Base-by-base conservation (phyloP, 2,888 invertebrate genomes). In the Drosophila pseudotalamancana region DNA sequence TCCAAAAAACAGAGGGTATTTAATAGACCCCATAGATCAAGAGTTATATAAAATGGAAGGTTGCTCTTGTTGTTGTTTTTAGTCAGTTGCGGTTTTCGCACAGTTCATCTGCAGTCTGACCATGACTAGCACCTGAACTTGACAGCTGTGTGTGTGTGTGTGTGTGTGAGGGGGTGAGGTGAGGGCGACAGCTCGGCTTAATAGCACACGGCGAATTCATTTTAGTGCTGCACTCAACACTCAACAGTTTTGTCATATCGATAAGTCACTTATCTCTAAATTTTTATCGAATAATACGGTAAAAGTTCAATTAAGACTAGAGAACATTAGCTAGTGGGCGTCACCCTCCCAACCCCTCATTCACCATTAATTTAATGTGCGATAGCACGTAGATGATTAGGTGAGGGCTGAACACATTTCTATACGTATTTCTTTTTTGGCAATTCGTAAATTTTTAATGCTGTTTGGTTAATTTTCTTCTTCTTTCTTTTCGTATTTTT, bases 201-300 rank as follows among this genome's bases (percentile, higher is more conserved):
- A 3, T 19, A 18, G 4, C 35, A 29, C 21, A 8, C 21, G 42
- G 35, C 32, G 42, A 16, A 49, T 46, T 40, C 25, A 67, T 9
- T 32, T 29, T 49, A 43, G 31, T 55, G 40, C 46, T 54, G 49
- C 40, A 39, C 34, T 54, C 31, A 37, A 43, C 40, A n/a, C n/a
- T n/a, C n/a, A 50, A 18, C 43, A 45, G 32, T 34, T 53, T 59
- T 70, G 55, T 64, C 76, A 59, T 55, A 71, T 59, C 76, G 64
- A 34, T 63, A 54, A 55, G 27, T 1, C 16, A 48, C 64, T 72
- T 70, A 75, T 72, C 76, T 63, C 42, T 54, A 12, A 14, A 21
- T 43, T 57, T 71, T 76, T 75, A 75, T 72, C 76, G 63, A 57
- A 50, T 57, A 59, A 55, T 63, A 29, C 63, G 57, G 39, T 71